Evolutionary conservation across 2,797 vertebrate species (phyloP), one percentile per base, ranked within the genome.

Genomic region (Enteromius paludinosus): DNA sequence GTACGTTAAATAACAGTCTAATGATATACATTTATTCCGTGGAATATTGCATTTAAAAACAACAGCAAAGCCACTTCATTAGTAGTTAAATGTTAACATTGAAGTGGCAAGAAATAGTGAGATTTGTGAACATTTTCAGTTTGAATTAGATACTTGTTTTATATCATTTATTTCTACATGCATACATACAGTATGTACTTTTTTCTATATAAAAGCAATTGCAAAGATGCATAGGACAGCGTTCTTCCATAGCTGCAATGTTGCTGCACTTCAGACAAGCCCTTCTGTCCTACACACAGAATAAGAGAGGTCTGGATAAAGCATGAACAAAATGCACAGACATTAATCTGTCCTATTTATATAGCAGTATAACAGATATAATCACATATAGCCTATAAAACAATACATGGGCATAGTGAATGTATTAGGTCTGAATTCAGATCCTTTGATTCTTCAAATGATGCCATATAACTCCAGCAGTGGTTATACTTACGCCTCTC

Each of bases 401-500:
- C 25, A 38, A 18, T 15, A 49, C 18, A 18, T 79, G 30, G 4
- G 30, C 2, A n/a, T 28, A 66, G 18, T 68, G 30, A 23, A 23
- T 28, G 1, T 20, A 43, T 25, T 18, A 33, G 10, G 35, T 64
- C 15, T 78, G 2, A 49, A 78, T n/a, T 66, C 61, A 49, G 49
- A 30, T 33, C 52, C n/a, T 54, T 56, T 45, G 3, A 17, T 81
- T 75, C 49, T 20, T 2, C 45, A 41, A 82, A 25, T 10, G 3
- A 30, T 33, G 18, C 3, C 33, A 25, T 15, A 23, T 47, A 14
- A 61, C 76, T 3, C 5, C 52, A 84, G 62, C 9, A 59, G 77
- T n/a, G 30, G 30, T 72, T 23, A 14, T 30, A 89, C 94, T 93
- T 90, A 95, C 95, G 90, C 93, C 79, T 94, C 92, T 82, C 56